Base-by-base conservation (phyloP, 2,797 vertebrate genomes). In the Peromyscus melanophrys region DNA sequence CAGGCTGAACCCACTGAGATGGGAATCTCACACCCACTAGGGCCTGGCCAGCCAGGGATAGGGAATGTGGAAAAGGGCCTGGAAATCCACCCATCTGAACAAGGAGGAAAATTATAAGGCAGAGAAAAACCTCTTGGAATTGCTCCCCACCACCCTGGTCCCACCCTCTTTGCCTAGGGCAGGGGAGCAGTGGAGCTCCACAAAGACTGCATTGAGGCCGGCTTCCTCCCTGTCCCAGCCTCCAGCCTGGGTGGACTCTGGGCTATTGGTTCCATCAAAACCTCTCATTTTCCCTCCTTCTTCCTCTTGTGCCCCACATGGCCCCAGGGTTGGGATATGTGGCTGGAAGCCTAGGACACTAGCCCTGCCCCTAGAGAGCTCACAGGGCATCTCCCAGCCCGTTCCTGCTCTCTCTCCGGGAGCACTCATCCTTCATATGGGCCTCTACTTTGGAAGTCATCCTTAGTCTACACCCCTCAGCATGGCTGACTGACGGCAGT, bases 131-230 rank as follows among this genome's bases (percentile, higher is more conserved):
- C 0, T 37, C 97, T 96, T 81, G 46, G 95, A 89, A 88, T 63
- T 46, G 93, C 96, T 97, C 96, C 93, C 88, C 95, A 95, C 97
- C 89, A 10, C 97, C 59, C 81, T 27, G 21, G 78, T 97, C 97
- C 92, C 80, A 10, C 98, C 97, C 96, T 96, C 97, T 67, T 34
- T 80, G 59, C 96, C 96, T 65, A 3, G 1, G 67, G 88, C 57
- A 83, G 4, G 97, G 98, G 98, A 98, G 96, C 17, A 75, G 90
- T 89, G 0, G 0, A 21, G 40, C 49, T 23, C 94, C 97, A 98
- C 98, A 99, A 98, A 98, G 98, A 77, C 96, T 63, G 31, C 92
- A 92, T 98, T 98, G 98, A 98, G 97, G 93, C 25, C 84, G 0
- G 67, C 95, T 92, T 97, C 97, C 96, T 95, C 89, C 95, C 90